Evolutionary conservation across 1,140 invertebrate species (phyloP).

Genomic region (Drosophila fuyamai): DNA sequence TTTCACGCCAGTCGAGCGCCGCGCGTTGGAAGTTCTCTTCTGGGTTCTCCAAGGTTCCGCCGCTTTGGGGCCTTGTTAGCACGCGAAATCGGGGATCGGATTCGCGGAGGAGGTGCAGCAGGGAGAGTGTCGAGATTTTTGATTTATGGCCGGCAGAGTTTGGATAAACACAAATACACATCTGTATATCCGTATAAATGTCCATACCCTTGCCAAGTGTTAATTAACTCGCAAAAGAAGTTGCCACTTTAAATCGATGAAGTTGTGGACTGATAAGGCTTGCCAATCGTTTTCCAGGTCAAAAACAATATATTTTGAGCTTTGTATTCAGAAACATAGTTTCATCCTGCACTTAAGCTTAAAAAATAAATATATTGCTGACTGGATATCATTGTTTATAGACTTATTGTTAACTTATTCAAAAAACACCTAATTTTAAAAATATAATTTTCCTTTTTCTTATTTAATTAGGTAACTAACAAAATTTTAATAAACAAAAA

Average conservation of each 20-base stretch:
- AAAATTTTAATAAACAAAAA: no score
- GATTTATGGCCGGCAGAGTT: constrained; percentile 67
- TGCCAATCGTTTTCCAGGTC: background rate
- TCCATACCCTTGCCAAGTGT: constrained; percentile 28
- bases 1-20: constrained; percentile 55
- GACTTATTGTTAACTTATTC: no score
- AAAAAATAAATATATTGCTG: no score
- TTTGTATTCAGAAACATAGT: background rate
- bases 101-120: constrained; percentile 9
- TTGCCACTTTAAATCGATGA: constrained; percentile 9
- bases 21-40: constrained; percentile 18
- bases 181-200: constrained; percentile 20
- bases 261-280: background rate
- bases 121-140: constrained; percentile 63
- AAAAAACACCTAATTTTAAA: no score
- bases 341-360: no score
- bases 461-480: no score
- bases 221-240: constrained; percentile 30
- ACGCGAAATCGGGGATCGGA: constrained; percentile 62
- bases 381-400: no score
- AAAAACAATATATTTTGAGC: background rate
- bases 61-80: constrained; percentile 65
- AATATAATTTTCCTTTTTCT: no score
- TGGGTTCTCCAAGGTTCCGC: constrained; percentile 57
- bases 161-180: constrained; percentile 25